Evolutionary conservation across 2,113 vertebrate genomes (phyloP), one percentile per base, ranked within the genome.

Genomic region (Amazona vittata): DNA sequence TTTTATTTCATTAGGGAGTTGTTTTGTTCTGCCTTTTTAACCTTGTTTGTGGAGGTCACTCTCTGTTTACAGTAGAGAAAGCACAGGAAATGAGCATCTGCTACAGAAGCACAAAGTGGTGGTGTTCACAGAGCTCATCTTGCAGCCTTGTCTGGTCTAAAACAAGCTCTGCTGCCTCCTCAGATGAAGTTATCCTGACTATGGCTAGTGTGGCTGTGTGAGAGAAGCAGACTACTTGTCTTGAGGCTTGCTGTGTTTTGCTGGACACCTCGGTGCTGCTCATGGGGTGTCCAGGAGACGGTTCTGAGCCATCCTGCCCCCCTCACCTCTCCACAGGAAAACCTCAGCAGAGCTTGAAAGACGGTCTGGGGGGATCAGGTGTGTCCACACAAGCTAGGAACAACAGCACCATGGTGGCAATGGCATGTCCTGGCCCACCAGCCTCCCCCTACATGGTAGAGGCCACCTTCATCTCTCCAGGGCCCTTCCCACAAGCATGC

Each of bases 1-100:
- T 90, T 84, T 89, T 79, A 89, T 94, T 93, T 90, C 57, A 65
- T 95, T 83, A 62, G 78, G 37, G 77, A 93, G 3, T 76, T 87
- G 74, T 57, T 96, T 80, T 70, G 41, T 13, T 93, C 76, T 81
- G 44, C 10, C 75, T 90, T 93, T 90, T 81, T 90, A 88, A 93
- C 73, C 79, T 74, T 93, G 43, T 91, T 95, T 94, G 21, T 68
- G 62, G 65, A 85, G 84, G 75, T 85, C 70, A 65, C 26, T 86
- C 29, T 88, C 26, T 76, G 62, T 84, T 93, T 79, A 26, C 17
- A 21, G 37, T 11, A 29, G 35, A 74, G 59, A 85, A 91, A 87
- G 31, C 65, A 49, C 73, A 49, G 57, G n/a, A 79, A 87, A 80
- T 59, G 33, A 15, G 17, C 57, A 62, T 87, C 63, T 93, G 49